Base-by-base conservation (phyloP, 2,797 vertebrate species). In the Erithacus rubecula region DNA sequence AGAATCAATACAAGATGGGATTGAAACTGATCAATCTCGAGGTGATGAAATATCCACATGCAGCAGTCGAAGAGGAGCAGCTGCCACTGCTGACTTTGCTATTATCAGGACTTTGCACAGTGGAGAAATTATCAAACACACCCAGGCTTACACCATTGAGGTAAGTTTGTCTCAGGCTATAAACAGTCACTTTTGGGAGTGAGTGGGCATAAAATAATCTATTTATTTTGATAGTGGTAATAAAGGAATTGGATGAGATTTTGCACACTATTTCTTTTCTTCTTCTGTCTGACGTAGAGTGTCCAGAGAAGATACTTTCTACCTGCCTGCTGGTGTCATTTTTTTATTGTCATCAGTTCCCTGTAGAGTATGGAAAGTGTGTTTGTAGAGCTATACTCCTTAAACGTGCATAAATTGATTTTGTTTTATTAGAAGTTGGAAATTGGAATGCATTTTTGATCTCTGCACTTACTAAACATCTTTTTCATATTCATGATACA, bases 81-180 rank as follows among this genome's bases (percentile, higher is more conserved):
- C 94, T 20, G 27, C 95, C 84, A 89, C 96, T 85, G 96, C 98
- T 4, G 98, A 99, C 89, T 98, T 98, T 46, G 97, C 97, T 85
- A 68, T 98, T 89, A 94, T 96, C 67, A 98, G 97, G 96, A 98
- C 98, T 23, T 96, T 98, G 75, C 98, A 97, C 75, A 98, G 98
- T 41, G 98, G 98, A 88, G 98, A 99, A 95, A 97, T 97, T 6
- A 97, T 98, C 87, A 98, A 96, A 84, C 98, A 98, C 59, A 97
- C 98, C 63, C 98, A 99, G 93, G 98, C 97, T 24, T 99, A 98
- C 96, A 98, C 98, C 70, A 97, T 97, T 97, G 99, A 99, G 98
- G 99, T 99, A 98, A 96, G 98, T 97, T 87, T 87, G 32, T 82
- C 41, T 82, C 24, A 9, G 37, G 13, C 30, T 75, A 9, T 47